These are phyloP conservation scores for Pogoniulus pusillus DNA, from an alignment of 2,797 vertebrate genomes.

Conservation along the genomic window DNA sequence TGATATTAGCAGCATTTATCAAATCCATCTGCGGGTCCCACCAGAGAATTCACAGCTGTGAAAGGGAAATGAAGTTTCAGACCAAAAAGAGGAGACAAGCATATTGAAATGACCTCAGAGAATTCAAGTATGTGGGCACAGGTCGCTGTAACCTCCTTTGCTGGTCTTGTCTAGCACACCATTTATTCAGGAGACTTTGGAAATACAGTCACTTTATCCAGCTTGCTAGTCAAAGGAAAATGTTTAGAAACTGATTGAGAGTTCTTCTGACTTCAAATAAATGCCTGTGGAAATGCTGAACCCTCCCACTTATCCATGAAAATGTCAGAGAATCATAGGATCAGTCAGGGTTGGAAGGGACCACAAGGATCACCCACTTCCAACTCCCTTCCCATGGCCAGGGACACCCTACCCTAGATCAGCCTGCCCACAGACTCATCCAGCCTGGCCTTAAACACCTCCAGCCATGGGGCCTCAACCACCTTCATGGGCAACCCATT, in stretches of 20 bases:
- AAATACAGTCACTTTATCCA: not conserved
- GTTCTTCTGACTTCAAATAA: not conserved
- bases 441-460: too few species aligned
- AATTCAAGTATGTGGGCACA: conserved; percentile 57
- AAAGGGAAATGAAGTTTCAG: conserved; percentile 85
- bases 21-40: conserved; percentile 84
- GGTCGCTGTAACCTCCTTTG: not conserved
- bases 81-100: conserved; percentile 66
- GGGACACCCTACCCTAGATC: too few species aligned
- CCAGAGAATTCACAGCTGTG: conserved; percentile 86
- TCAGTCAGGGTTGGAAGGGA: too few species aligned
- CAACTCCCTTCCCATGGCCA: too few species aligned
- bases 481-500: too few species aligned
- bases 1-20: conserved; percentile 91
- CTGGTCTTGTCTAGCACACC: not conserved
- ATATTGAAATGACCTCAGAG: conserved; percentile 69
- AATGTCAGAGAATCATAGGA: not conserved
- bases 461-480: too few species aligned
- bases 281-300: not conserved
- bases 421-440: too few species aligned
- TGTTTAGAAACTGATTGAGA: not conserved
- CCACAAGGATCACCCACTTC: too few species aligned
- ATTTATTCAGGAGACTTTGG: not conserved
- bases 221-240: not conserved
- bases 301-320: not conserved